phyloP scores from a whole-genome alignment of 2,113 vertebrate genomes.

The Theristicus caerulescens region DNA sequence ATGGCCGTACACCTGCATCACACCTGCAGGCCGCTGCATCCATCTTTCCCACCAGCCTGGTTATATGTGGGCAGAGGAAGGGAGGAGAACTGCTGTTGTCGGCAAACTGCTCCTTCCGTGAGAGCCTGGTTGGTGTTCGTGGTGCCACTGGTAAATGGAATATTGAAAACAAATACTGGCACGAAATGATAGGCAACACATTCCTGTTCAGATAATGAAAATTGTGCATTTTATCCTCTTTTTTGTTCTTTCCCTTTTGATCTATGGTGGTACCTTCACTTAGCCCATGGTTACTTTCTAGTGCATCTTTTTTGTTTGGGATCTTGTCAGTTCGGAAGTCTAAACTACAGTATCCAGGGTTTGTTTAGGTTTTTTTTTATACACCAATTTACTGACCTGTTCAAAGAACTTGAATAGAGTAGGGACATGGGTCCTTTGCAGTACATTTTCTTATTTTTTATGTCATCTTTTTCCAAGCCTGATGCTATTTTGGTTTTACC shows the following conservation, averaged over 20 bases:
- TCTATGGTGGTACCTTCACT: not conserved
- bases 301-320: not conserved
- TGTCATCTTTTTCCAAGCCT: not conserved
- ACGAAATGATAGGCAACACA: rapidly evolving
- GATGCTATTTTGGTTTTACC: not conserved
- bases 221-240: not conserved
- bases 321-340: not conserved
- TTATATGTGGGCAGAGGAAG: not conserved
- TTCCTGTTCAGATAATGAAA: not conserved
- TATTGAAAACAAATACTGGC: not conserved
- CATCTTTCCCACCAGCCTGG: not conserved
- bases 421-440: not conserved
- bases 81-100: not conserved
- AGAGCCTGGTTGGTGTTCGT: not conserved
- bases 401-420: not conserved
- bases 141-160: not conserved
- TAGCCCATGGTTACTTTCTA: not conserved
- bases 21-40: not conserved
- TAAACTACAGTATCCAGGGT: not conserved
- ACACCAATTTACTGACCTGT: not conserved
- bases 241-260: not conserved
- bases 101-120: not conserved
- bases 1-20: not conserved
- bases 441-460: not conserved
- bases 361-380: not conserved